Evolutionary conservation across 2,888 invertebrate species (phyloP).

Genomic region (Ochlodes sylvanus): DNA sequence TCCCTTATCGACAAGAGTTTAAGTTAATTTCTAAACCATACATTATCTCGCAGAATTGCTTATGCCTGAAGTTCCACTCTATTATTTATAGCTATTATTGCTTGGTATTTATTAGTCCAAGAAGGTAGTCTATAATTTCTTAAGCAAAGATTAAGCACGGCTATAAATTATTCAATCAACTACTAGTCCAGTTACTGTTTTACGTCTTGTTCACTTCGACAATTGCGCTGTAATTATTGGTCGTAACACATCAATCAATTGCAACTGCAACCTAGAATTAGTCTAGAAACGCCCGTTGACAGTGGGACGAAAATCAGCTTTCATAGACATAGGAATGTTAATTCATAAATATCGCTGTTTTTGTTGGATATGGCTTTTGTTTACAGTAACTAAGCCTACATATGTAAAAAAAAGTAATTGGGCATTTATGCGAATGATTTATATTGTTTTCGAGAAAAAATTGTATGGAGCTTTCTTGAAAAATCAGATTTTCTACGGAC

Average conservation of each 20-base stretch:
- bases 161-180: slow-evolving; percentile 33
- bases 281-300: not conserved
- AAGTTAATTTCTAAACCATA: not conserved
- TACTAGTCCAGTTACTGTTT: slow-evolving; percentile 26
- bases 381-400: too few species aligned
- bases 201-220: slow-evolving; percentile 28
- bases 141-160: slow-evolving; percentile 7
- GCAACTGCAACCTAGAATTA: slow-evolving; percentile 16
- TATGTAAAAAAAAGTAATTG: too few species aligned
- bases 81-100: not conserved
- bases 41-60: not conserved
- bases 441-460: too few species aligned
- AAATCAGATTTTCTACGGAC: too few species aligned
- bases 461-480: too few species aligned
- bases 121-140: slow-evolving; percentile 5
- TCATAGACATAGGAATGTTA: too few species aligned
- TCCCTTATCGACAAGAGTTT: not conserved
- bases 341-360: too few species aligned
- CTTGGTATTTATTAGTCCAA: not conserved
- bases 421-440: too few species aligned
- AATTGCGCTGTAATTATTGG: slow-evolving; percentile 17
- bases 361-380: too few species aligned
- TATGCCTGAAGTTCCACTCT: not conserved
- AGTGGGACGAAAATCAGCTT: too few species aligned
- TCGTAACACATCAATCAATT: slow-evolving; percentile 13